Evolutionary conservation across 2,113 vertebrate species (phyloP).

Genomic region (Craseonycteris thonglongyai): DNA sequence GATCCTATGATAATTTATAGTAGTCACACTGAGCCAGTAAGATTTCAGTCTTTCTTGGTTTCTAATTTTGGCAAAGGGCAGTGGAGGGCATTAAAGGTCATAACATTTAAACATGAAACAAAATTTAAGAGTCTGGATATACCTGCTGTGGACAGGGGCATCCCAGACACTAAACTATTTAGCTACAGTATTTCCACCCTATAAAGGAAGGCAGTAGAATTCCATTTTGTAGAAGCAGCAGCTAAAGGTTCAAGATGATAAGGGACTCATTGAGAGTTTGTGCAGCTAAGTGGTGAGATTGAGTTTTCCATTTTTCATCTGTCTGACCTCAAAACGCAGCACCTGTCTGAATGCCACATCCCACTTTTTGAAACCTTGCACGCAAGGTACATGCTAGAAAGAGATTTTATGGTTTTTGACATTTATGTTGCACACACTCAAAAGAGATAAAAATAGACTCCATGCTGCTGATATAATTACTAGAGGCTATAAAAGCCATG

Average conservation of each 20-base stretch:
- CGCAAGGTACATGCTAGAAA: slow-evolving; percentile 50
- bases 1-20: neutral
- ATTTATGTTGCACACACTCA: slow-evolving; percentile 44
- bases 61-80: neutral
- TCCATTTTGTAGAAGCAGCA: neutral
- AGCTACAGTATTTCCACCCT: neutral
- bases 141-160: neutral
- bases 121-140: neutral
- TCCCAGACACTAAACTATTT: neutral
- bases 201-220: neutral
- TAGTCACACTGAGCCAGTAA: neutral
- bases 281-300: neutral
- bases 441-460: slow-evolving; percentile 66
- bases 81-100: neutral
- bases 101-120: neutral
- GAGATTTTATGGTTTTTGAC: slow-evolving; percentile 44
- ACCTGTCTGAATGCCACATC: neutral
- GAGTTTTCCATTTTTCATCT: slow-evolving; percentile 34
- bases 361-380: neutral
- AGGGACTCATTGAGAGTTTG: neutral
- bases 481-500: slow-evolving; percentile 50
- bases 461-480: slow-evolving; percentile 60
- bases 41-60: neutral
- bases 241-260: slow-evolving; percentile 16
- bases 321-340: slow-evolving; percentile 3